Evolutionary conservation across 1,140 invertebrate species (phyloP), one percentile per base, ranked within the genome.

Genomic region (Chironomus striatipennis): DNA sequence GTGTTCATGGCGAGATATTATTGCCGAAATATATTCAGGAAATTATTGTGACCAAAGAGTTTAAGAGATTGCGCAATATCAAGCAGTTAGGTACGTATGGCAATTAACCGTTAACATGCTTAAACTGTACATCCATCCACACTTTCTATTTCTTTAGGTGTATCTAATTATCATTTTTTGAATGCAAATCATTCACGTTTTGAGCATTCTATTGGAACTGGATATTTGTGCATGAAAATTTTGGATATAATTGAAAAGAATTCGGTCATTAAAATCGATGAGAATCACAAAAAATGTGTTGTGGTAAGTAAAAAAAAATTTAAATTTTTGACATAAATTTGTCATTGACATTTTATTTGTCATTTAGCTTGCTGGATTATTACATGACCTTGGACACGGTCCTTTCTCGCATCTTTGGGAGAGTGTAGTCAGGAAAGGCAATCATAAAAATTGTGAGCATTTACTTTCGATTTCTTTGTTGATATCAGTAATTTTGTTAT

Each of bases 311-410:
- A 5, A 5, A n/a, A n/a, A 57, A 57, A 57, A 47, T 47, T n/a
- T n/a, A n/a, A n/a, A 8, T 15, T 8, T 57, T 12, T 57, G 12
- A 57, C n/a, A 15, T 47, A 2, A 9, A 10, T 47, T 47, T 10
- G 15, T 10, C 6, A 47, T 9, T 47, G 15, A 8, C 6, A 43
- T 10, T 10, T 47, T 73, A 1, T 42, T 34, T 34, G 0, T 42
- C 5, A 76, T 90, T 7, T 76, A 85, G 77, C 83, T 91, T 47
- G 90, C 89, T 70, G 90, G 87, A 0, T 83, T 91, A 0, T 86
- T 89, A 75, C 90, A 91, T 82, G 90, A 91, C 78, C 77, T 91
- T 2, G 89, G 89, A 42, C 89, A 90, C 80, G 89, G 89, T 2
- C 89, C 89, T 4, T 88, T 88, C 79, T 88, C 87, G 21, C 89